Evolutionary conservation across 2,797 vertebrate genomes (phyloP), one percentile per base, ranked within the genome.

Genomic region (Antennarius maculatus): DNA sequence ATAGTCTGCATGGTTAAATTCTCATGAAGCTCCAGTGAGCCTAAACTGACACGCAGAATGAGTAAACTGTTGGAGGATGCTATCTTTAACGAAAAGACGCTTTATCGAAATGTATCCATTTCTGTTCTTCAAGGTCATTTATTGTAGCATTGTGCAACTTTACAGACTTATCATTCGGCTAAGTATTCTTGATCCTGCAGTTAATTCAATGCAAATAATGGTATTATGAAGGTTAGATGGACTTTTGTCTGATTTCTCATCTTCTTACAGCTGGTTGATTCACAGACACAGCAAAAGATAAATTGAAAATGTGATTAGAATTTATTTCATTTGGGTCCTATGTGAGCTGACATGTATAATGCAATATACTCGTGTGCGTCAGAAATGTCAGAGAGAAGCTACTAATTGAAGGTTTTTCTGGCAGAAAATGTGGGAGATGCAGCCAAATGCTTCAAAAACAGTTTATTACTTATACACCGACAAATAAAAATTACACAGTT

Each of bases 371-470:
- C 15, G 29, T 29, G 49, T 15, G 34, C 31, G 6, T 5, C 14
- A 46, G 7, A 13, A 16, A 29, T 8, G 15, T 45, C 15, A 39
- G 14, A 43, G 54, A 45, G 53, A 66, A 58, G 23, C 13, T 14
- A 14, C 29, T 65, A 34, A 16, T 59, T 27, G 15, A 37, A 39
- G 52, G 3, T 28, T 49, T 59, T 58, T 48, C 52, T 34, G 5
- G 54, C 13, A 48, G 57, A 18, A 3, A 12, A 37, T 61, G 34
- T 54, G 49, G 10, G 37, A 52, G 18, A 57, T 53, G 51, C 57
- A 51, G 42, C 37, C 71, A 52, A 59, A 62, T 64, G 56, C 14
- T 63, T 61, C 49, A 13, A 58, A 47, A 12, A 65, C 7, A 74
- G 58, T 23, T 51, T 60, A 29, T 7, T 60, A 12, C 10, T 69